Conservation (phyloP, 2,113 vertebrate species). For the Circaetus gallicus region DNA sequence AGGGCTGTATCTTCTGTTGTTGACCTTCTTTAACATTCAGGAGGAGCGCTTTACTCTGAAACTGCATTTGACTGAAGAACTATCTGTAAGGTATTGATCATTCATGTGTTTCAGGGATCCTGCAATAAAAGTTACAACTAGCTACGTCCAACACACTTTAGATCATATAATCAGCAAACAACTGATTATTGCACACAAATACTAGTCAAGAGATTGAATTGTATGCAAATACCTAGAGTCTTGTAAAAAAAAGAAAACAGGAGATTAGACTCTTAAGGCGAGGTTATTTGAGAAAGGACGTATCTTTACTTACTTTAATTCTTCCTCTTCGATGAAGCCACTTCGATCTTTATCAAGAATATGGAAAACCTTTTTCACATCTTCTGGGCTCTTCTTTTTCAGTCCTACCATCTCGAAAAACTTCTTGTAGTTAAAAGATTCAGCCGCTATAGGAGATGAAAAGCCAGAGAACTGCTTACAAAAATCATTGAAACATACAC, state of each 20-base stretch:
- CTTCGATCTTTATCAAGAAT: constrained; percentile 91
- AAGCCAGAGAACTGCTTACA: neutral
- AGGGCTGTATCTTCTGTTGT: neutral
- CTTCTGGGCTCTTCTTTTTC: constrained; percentile 84
- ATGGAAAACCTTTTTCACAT: constrained; percentile 88
- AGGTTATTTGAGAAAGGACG: neutral
- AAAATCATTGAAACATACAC: neutral
- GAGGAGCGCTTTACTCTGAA: neutral
- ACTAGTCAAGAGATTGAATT: neutral
- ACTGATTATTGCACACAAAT: neutral
- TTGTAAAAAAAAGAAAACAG: neutral
- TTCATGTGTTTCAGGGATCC: neutral
- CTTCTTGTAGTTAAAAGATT: constrained; percentile 90
- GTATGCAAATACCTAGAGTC: neutral
- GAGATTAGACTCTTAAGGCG: neutral
- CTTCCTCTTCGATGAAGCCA: constrained; percentile 93
- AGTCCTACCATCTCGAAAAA: constrained; percentile 93
- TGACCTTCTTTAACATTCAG: neutral
- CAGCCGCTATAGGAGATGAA: constrained; percentile 61
- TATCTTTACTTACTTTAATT: constrained; percentile 85
- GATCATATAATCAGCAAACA: neutral
- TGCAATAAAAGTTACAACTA: neutral
- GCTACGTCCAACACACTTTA: neutral
- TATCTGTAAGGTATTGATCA: neutral
- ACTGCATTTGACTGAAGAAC: neutral